Base-by-base conservation (phyloP, 2,797 vertebrate species). In the Limnodromus scolopaceus region DNA sequence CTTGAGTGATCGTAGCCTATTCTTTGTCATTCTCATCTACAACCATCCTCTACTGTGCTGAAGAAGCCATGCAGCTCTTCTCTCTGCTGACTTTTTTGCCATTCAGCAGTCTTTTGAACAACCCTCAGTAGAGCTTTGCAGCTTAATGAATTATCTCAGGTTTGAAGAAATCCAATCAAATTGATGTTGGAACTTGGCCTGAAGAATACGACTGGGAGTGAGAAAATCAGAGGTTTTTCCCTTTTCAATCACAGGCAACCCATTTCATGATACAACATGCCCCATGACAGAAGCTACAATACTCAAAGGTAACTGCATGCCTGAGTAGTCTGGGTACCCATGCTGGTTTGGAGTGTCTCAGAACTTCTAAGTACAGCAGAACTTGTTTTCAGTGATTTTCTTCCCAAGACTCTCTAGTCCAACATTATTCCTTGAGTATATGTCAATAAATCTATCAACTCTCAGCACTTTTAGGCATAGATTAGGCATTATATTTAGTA, bases 1-100 rank as follows among this genome's bases (percentile, higher is more conserved):
- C 39, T 43, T 0, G 0, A 79, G 80, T 72, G 63, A 58, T 34
- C 2, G 0, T 0, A 70, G 38, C n/a, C 23, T 48, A 2, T 36
- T 83, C 53, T 65, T 84, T 34, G 41, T 61, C 63, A 34, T 39
- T 58, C 39, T 66, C 46, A 64, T 45, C 28, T 55, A 65, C 34
- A 74, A 16, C 8, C 74, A 70, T 11, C 22, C n/a, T 55, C 75
- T 4, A 1, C 1, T 19, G 11, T 27, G n/a, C 60, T 65, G 45
- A 46, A 60, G 41, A 45, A 91, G 28, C 58, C 55, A 63, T 51
- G 46, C 79, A 92, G 64, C 38, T 79, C 45, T 60, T 75, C 51
- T 54, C 83, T 54, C 61, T 72, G 41, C 10, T 86, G 45, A 13
- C 32, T 51, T 76, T 54, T 83, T 83, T 91, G 57, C 64, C 36